Evolutionary conservation across 30 jellyfish, hydroid and myxozoan species (phyloP), one percentile per base, ranked within the genome.

Genomic region (Aurelia aurita): DNA sequence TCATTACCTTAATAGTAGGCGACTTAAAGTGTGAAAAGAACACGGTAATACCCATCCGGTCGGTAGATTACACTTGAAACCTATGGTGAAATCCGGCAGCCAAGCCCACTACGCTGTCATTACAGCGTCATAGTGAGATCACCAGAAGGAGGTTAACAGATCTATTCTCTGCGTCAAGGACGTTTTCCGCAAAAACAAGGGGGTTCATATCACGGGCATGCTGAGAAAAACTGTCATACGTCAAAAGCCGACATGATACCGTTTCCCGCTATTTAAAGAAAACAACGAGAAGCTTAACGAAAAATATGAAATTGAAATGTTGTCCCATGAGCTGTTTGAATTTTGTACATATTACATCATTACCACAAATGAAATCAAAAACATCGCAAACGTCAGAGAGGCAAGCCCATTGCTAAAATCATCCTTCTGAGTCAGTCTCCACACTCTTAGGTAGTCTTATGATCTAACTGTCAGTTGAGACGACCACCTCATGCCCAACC

Each of bases 201-300:
- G 80, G 87, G 74, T 20, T 53, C 35, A 69, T 29, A 35, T 39
- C n/a, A 21, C 27, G 58, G 8, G 91, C 85, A 32, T 67, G 91
- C 91, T 81, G 91, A 65, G 91, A 67, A 76, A 51, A 21, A 65
- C 65, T 44, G 70, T 70, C 53, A 15, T 69, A 67, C 77, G 85
- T 28, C 58, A 58, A 75, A 58, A n/a, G 74, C 87, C 93, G 87
- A 72, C 93, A 54, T 70, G 84, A 73, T 43, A 28, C 83, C 59
- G 44, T 63, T 83, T 83, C 84, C 80, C 83, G 93, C 87, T 72
- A 75, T 69, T 83, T 83, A 72, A 83, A 80, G 58, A 60, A 67
- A 70, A 83, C 93, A 83, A 83, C 79, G 18, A 34, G 22, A 45
- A n/a, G 68, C 57, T 45, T 31, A 20, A 11, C 28, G 55, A 72